Evolutionary conservation across 2,113 vertebrate species (phyloP), one percentile per base, ranked within the genome.

Genomic region (Hepsetus odoe): DNA sequence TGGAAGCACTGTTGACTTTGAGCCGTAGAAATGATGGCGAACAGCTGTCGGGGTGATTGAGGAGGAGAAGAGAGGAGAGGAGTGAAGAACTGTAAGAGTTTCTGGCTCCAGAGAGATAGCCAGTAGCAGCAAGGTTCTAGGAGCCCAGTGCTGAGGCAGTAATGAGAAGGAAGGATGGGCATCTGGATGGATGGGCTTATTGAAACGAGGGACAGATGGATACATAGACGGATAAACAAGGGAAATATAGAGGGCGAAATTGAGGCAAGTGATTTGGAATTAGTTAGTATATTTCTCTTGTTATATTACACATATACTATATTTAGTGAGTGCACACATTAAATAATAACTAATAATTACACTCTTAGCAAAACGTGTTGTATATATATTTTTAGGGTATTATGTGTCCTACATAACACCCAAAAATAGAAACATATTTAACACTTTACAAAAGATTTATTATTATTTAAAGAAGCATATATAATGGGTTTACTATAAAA

Each of bases 141-240:
- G 59, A 67, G 79, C 74, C 44, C 30, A 55, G 74, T 20, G 22
- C 74, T 32, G 64, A 77, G 64, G 70, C 58, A 70, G 49, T 92
- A 92, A 92, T 92, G 91, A 89, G 90, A 87, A 79, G 82, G 89
- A 88, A 87, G 91, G 88, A 90, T 89, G 89, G 92, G 90, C 91
- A 92, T 92, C 91, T 92, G 91, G 90, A 92, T 89, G 59, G 90
- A 91, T 87, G 82, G 85, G 88, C 40, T 85, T 79, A 84, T 86
- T 83, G 88, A 90, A 92, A 89, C 89, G 87, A 89, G 87, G 87
- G 89, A 90, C 92, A 93, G 91, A 93, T 88, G 92, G 91, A 89
- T 59, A 75, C 76, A 79, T 73, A 75, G 46, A 84, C 86, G 84
- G 89, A 88, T 91, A 93, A 91, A 91, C 86, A 56, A n/a, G 62